Percentiles rank a stretch among this genome's conserved stretches.
phyloP scores from a whole-genome alignment of 1,140 invertebrate species.

The Belonocnema kinseyi region DNA sequence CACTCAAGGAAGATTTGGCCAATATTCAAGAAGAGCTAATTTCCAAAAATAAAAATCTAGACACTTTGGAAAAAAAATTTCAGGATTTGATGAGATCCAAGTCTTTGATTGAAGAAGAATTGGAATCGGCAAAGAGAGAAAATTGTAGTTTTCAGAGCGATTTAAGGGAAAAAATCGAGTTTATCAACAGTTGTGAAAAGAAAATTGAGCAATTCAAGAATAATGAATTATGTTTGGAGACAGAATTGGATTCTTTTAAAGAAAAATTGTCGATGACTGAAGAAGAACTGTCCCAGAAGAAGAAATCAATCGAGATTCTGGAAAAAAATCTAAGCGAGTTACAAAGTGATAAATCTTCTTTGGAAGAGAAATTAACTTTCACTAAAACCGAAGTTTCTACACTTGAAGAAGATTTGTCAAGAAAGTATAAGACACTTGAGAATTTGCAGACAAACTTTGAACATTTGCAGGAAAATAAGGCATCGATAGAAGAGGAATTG shows the following conservation, averaged over 20 bases:
- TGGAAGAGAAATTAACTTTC: neutral
- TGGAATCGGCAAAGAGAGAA: too few species aligned
- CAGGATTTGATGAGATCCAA: neutral
- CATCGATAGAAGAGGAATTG: neutral
- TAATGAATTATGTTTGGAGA: neutral
- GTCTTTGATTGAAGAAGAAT: neutral
- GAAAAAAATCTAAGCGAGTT: neutral
- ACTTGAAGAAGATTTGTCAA: neutral
- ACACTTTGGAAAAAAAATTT: neutral
- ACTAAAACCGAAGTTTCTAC: neutral
- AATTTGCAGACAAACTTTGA: neutral
- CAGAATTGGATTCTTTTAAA: neutral
- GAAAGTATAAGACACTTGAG: neutral
- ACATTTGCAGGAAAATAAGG: conserved; percentile 5
- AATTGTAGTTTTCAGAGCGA: neutral
- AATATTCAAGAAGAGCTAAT: neutral
- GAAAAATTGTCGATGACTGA: neutral
- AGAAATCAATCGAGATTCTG: neutral
- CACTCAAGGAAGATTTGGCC: neutral
- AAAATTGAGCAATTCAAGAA: neutral
- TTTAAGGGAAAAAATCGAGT: neutral
- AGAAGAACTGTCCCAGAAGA: neutral
- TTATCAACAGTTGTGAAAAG: neutral
- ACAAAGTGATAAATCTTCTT: neutral
- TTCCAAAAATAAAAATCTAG: neutral